Conservation (phyloP, 2,888 invertebrate species). For the Ethmia dodecea region DNA sequence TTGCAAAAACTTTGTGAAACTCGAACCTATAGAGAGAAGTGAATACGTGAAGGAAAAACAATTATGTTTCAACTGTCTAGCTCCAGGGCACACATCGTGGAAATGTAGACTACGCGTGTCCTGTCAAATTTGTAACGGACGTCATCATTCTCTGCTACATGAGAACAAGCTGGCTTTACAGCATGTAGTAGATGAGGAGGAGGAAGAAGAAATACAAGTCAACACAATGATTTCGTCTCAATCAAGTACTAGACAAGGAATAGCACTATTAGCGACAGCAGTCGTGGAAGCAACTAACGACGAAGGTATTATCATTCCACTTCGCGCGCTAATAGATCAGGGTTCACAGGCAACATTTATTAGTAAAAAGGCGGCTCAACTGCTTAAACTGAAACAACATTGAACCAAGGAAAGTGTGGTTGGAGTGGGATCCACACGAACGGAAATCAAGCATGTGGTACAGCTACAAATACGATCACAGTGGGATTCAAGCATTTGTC, state of each 20-base stretch:
- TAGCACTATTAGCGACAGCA: neutral
- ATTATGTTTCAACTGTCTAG: slow-evolving; percentile 21
- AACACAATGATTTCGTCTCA: too few relatives aligned
- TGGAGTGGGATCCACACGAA: neutral
- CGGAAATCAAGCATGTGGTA: neutral
- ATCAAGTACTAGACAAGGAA: neutral
- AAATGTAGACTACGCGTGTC: slow-evolving; percentile 16
- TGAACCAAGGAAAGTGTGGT: neutral
- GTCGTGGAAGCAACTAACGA: neutral
- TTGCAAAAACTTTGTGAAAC: neutral
- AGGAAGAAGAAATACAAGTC: neutral
- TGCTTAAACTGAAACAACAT: neutral
- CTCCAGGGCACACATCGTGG: slow-evolving; percentile 17
- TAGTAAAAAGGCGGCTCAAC: neutral
- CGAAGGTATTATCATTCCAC: neutral
- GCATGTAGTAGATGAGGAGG: neutral
- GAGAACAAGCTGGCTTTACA: slow-evolving; percentile 1
- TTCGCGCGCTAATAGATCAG: neutral
- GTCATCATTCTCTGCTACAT: slow-evolving; percentile 24
- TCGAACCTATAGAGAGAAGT: neutral
- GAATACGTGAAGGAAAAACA: neutral
- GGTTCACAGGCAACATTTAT: neutral
- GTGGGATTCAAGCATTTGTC: neutral
- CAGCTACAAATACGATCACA: neutral
- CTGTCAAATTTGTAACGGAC: slow-evolving; percentile 20